Evolutionary conservation across 2,797 vertebrate genomes (phyloP).

Genomic region (Coilia nasus): DNA sequence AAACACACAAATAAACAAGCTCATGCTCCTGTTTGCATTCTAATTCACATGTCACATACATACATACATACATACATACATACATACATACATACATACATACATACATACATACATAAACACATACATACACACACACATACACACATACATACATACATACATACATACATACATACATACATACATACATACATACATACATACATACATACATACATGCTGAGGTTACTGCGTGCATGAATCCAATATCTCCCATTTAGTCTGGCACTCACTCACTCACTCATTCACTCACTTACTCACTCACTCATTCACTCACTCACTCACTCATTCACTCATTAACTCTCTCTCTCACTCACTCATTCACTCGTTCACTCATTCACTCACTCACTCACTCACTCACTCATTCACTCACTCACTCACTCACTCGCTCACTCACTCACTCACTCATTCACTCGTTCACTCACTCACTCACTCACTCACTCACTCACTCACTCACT

Average conservation of each 20-base stretch:
- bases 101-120: not conserved
- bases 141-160: not conserved
- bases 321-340: too few relatives aligned
- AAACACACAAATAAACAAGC: not conserved
- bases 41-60: too few relatives aligned
- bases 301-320: too few relatives aligned
- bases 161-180: not conserved
- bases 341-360: not conserved
- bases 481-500: not conserved
- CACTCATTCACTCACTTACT: too few relatives aligned
- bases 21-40: too few relatives aligned
- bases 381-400: not conserved
- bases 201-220: conserved; percentile 13
- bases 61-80: not conserved
- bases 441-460: too few relatives aligned
- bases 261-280: not conserved
- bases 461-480: not conserved
- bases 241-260: not conserved
- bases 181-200: conserved; percentile 26
- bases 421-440: too few relatives aligned
- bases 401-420: too few relatives aligned
- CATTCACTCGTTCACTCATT: not conserved
- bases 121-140: not conserved
- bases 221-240: too few relatives aligned
- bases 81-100: too few relatives aligned